phyloP scores from a whole-genome alignment of 2,888 invertebrate genomes.

The Synanthedon vespiformis region DNA sequence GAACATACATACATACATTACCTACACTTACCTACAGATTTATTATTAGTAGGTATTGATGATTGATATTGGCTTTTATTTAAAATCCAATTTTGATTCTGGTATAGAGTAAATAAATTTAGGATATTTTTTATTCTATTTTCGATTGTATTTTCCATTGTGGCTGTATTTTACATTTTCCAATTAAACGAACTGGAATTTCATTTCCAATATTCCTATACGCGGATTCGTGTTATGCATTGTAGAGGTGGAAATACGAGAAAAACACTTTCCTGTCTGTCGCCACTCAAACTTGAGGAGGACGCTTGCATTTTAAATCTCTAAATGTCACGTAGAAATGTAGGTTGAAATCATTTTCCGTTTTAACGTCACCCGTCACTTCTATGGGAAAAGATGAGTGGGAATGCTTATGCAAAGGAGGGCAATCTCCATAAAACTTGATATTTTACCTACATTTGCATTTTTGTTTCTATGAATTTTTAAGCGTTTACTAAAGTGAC shows the following conservation, averaged over 20 bases:
- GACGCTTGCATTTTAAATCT: slow-evolving; percentile 9
- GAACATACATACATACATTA: too few relatives aligned
- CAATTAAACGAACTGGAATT: too few relatives aligned
- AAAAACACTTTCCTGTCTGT: slow-evolving; percentile 5
- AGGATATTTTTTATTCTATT: too few relatives aligned
- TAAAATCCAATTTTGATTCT: too few relatives aligned
- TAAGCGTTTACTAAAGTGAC: not conserved
- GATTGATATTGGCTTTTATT: too few relatives aligned
- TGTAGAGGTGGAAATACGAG: not conserved
- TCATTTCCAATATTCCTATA: too few relatives aligned
- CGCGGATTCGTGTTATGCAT: too few relatives aligned
- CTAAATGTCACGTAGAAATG: slow-evolving; percentile 8
- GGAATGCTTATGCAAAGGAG: slow-evolving; percentile 5
- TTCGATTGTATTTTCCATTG: too few relatives aligned
- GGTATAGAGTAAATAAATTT: too few relatives aligned
- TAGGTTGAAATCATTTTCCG: slow-evolving; percentile 7
- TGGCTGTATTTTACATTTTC: too few relatives aligned
- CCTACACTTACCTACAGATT: too few relatives aligned
- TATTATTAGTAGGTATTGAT: too few relatives aligned
- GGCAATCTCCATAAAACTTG: not conserved
- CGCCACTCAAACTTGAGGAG: slow-evolving; percentile 8
- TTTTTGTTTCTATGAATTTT: not conserved
- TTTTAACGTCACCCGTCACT: slow-evolving; percentile 5
- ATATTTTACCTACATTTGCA: not conserved
- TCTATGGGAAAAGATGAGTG: slow-evolving; percentile 4